Evolutionary conservation across 1,140 invertebrate species (phyloP).

Genomic region (Drosophila rhopaloa): DNA sequence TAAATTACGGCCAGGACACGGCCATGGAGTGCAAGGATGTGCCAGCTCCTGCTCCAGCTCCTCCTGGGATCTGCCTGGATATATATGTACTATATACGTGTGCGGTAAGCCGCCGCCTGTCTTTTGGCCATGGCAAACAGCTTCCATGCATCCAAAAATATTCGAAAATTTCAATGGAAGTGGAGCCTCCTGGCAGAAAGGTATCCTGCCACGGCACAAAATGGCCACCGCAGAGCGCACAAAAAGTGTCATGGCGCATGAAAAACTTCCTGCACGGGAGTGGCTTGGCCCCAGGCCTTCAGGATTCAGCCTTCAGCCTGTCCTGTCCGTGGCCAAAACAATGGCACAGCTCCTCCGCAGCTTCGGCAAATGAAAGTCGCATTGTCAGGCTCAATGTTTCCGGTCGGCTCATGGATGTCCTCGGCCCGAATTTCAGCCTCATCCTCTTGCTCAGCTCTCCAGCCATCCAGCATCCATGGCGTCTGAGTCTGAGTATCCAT

Average conservation of each 20-base stretch:
- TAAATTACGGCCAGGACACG: conserved; percentile 76
- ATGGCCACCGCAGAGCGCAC: conserved; percentile 72
- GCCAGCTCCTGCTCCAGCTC: conserved; percentile 22
- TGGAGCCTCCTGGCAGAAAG: conserved; percentile 53
- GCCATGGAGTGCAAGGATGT: conserved; percentile 63
- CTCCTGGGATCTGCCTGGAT: conserved; percentile 8
- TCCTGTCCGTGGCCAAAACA: conserved; percentile 68
- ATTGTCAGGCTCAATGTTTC: conserved; percentile 82
- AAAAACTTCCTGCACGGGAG: conserved; percentile 74
- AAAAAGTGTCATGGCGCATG: conserved; percentile 83
- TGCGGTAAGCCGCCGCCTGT: conserved; percentile 70
- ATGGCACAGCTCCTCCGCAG: conserved; percentile 70
- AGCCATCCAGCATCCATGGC: conserved; percentile 11
- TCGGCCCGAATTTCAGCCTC: conserved; percentile 26
- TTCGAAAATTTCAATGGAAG: conserved; percentile 66
- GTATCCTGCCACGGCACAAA: conserved; percentile 67
- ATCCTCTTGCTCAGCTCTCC: conserved; percentile 15
- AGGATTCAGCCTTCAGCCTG: conserved; percentile 14
- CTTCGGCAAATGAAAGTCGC: conserved; percentile 78
- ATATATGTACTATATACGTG: conserved; percentile 7
- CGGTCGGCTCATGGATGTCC: conserved; percentile 54
- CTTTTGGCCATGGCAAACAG: conserved; percentile 77
- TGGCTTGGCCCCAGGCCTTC: conserved; percentile 41
- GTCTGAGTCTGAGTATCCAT: conserved; percentile 14
- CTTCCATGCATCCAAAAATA: conserved; percentile 82